Percentiles rank a stretch among this genome's conserved stretches.
Conservation (phyloP, 1,140 invertebrate species). For the Drosophila serrata region DNA sequence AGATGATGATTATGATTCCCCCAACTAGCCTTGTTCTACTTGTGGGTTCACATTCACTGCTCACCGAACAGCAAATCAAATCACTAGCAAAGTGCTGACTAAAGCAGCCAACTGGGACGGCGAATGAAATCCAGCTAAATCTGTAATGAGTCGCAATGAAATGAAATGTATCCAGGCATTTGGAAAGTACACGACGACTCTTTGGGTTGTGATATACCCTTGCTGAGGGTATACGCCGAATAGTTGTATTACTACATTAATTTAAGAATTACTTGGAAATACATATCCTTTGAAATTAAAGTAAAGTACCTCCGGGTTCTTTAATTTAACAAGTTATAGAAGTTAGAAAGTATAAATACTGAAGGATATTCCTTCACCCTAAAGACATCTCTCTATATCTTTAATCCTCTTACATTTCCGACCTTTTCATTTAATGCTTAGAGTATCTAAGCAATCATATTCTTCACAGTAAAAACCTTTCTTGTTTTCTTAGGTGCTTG, state of each 20-base stretch:
- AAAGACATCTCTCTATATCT: too few species aligned
- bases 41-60: slow-evolving; percentile 26
- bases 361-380: too few species aligned
- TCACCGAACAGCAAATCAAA: slow-evolving; percentile 42
- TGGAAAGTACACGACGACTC: slow-evolving; percentile 56
- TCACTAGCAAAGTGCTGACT: slow-evolving; percentile 60
- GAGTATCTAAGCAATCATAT: slow-evolving; percentile 1
- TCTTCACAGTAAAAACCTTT: slow-evolving; percentile 9
- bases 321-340: too few species aligned
- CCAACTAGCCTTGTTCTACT: slow-evolving; percentile 47
- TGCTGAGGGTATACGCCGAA: background rate
- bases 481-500: slow-evolving; percentile 38
- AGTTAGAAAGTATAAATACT: too few species aligned
- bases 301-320: too few species aligned
- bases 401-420: too few species aligned
- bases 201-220: slow-evolving; percentile 19
- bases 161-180: slow-evolving; percentile 67
- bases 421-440: background rate
- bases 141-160: slow-evolving; percentile 64
- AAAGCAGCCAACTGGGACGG: slow-evolving; percentile 53
- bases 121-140: slow-evolving; percentile 55
- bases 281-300: too few species aligned
- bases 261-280: background rate
- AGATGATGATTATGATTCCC: slow-evolving; percentile 4
- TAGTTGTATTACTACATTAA: background rate